Conservation (phyloP, 2,888 invertebrate genomes). For the Andrena bucephala region DNA sequence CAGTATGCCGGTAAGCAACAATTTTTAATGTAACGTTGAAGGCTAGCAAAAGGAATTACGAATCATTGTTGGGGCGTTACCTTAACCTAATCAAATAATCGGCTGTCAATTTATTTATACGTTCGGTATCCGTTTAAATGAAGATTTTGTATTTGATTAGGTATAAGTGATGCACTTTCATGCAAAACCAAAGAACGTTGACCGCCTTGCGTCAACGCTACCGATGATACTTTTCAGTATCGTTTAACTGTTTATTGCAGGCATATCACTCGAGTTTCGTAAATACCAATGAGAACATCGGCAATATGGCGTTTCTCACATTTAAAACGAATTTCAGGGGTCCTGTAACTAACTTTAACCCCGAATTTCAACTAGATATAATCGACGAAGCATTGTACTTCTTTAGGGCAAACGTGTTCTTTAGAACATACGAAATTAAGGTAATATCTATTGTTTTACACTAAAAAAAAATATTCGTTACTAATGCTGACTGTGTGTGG, state of each 20-base stretch:
- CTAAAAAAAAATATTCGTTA: neutral
- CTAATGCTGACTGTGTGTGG: neutral
- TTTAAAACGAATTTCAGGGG: conserved; percentile 96
- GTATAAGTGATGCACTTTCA: neutral
- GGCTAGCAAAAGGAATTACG: neutral
- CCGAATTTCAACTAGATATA: conserved; percentile 91
- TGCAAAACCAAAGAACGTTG: too few relatives aligned
- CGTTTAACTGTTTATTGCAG: conserved; percentile 84
- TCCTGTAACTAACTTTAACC: conserved; percentile 92
- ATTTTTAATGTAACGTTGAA: neutral
- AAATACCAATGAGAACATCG: conserved; percentile 91
- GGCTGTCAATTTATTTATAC: neutral
- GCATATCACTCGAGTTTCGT: conserved; percentile 98
- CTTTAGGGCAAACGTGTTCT: conserved; percentile 99
- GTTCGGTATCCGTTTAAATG: neutral
- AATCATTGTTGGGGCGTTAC: conserved; percentile 40
- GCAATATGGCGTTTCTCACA: conserved; percentile 97
- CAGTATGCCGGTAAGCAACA: conserved; percentile 65
- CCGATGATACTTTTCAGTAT: neutral
- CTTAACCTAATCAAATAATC: neutral
- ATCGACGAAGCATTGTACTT: conserved; percentile 98
- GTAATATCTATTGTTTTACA: conserved; percentile 84
- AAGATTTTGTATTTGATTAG: neutral
- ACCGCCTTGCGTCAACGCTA: neutral
- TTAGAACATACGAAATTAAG: conserved; percentile 99